Conservation (phyloP, 2,888 invertebrate genomes). For the Girardia tigrina region DNA sequence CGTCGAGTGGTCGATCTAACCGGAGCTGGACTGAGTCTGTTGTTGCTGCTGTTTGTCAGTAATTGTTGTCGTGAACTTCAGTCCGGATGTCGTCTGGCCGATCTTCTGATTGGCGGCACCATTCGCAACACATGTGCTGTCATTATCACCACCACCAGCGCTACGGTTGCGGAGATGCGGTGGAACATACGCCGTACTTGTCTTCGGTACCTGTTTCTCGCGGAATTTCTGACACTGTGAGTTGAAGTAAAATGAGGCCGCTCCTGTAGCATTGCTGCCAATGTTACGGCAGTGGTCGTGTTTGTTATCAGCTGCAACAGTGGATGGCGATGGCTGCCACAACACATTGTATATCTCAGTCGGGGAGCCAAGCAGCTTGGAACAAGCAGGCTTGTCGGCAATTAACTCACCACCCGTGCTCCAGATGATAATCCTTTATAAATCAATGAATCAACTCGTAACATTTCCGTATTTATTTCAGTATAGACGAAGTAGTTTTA, state of each 20-base stretch:
- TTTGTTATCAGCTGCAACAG: background rate
- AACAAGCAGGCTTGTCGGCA: background rate
- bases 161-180: background rate
- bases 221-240: background rate
- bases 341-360: background rate
- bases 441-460: no score
- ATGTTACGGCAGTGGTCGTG: background rate
- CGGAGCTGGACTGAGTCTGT: no score
- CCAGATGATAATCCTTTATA: background rate
- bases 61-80: background rate
- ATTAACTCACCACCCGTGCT: background rate
- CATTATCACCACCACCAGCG: no score
- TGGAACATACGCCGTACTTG: background rate
- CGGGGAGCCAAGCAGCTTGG: background rate
- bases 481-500: no score
- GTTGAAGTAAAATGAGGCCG: background rate
- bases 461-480: no score
- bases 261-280: no score
- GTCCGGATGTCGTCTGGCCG: no score
- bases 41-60: background rate
- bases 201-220: background rate
- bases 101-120: no score
- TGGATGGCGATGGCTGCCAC: background rate
- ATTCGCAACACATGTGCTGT: no score
- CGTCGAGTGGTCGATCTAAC: background rate